phyloP scores from a whole-genome alignment of 2,888 invertebrate species.

The Lapara coniferarum region DNA sequence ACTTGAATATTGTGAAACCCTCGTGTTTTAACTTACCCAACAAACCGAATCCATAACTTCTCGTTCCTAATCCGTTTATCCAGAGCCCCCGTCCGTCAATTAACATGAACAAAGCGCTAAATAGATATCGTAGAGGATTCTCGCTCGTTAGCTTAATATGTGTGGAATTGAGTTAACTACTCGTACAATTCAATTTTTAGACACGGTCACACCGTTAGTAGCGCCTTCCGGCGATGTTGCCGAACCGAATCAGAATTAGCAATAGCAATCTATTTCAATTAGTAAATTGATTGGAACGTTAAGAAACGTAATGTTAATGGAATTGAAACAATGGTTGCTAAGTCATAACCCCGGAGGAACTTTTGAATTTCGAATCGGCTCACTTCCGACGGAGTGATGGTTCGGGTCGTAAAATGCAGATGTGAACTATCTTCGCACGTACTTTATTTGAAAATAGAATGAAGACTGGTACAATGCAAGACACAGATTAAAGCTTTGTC shows the following conservation, averaged over 20 bases:
- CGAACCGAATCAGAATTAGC: slow-evolving; percentile 2
- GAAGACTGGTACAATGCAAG: no score
- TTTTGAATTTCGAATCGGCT: background rate
- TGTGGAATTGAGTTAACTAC: slow-evolving; percentile 17
- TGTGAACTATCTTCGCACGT: no score
- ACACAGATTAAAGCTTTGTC: no score
- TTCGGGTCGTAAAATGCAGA: background rate
- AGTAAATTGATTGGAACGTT: slow-evolving; percentile 2
- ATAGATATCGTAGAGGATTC: slow-evolving; percentile 4
- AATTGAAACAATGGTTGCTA: background rate
- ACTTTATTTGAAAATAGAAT: no score
- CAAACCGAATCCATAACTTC: background rate
- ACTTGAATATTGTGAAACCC: no score
- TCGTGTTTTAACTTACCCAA: no score
- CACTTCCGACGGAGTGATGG: background rate
- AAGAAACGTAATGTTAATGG: background rate
- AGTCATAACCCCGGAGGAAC: background rate
- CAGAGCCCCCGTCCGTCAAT: background rate
- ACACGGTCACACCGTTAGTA: slow-evolving; percentile 1
- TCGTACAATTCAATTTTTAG: slow-evolving; percentile 11
- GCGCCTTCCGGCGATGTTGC: background rate
- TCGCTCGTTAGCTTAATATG: background rate
- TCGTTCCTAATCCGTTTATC: background rate
- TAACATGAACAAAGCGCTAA: slow-evolving; percentile 2
- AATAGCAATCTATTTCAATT: slow-evolving; percentile 8